These are phyloP conservation scores for Lithophane socia DNA, from an alignment of 2,888 invertebrate species.

Conservation along the genomic window DNA sequence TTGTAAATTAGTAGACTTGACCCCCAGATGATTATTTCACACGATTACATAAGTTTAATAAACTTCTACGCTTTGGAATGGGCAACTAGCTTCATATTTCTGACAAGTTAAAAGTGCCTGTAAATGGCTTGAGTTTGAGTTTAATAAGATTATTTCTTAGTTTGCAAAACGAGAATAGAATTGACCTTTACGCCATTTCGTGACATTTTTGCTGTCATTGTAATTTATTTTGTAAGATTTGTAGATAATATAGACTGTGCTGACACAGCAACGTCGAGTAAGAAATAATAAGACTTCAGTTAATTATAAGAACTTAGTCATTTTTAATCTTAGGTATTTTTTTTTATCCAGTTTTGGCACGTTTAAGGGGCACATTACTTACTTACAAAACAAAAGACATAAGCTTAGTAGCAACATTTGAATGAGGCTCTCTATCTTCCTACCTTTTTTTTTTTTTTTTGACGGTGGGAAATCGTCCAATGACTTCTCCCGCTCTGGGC, in stretches of 20 bases:
- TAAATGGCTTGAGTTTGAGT: too few species aligned
- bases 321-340: background rate
- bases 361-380: background rate
- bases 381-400: background rate
- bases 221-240: constrained; percentile 14
- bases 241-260: background rate
- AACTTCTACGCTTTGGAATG: too few species aligned
- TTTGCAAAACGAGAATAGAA: constrained; percentile 19
- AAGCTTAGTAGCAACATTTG: background rate
- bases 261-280: background rate
- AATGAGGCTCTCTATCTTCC: background rate
- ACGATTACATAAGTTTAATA: too few species aligned
- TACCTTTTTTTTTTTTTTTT: too few species aligned
- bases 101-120: too few species aligned
- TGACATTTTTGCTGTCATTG: constrained; percentile 4
- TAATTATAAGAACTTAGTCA: background rate
- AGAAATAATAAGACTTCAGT: background rate
- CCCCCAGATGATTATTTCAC: too few species aligned
- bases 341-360: background rate
- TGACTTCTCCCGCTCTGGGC: too few species aligned
- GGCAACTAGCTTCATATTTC: too few species aligned
- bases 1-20: too few species aligned
- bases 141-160: too few species aligned
- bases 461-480: too few species aligned
- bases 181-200: constrained; percentile 13